phyloP scores from a whole-genome alignment of 2,797 vertebrate species.

The Galago senegalensis region DNA sequence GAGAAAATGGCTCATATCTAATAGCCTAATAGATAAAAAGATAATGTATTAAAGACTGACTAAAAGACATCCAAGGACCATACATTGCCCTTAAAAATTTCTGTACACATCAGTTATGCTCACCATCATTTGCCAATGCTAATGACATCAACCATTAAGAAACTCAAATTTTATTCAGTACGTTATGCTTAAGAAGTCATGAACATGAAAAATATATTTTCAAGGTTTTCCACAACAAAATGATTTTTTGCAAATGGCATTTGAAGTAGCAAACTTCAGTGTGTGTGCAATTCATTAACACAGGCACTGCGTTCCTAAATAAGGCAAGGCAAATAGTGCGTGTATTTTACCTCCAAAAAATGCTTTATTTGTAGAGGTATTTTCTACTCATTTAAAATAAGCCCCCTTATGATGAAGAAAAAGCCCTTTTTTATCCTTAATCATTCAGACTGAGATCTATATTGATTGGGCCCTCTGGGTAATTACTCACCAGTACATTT shows the following conservation, averaged over 20 bases:
- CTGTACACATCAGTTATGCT: neutral
- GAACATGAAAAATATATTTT: neutral
- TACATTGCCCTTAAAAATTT: neutral
- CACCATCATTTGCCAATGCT: neutral
- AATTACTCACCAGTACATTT: neutral
- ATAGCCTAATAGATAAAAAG: neutral
- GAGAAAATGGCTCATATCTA: neutral
- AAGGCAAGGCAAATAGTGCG: neutral
- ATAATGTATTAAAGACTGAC: neutral
- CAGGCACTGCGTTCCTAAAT: neutral
- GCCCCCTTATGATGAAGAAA: neutral
- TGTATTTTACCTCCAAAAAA: neutral
- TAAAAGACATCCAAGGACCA: neutral
- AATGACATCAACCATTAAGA: neutral
- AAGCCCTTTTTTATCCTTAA: neutral
- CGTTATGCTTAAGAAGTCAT: neutral
- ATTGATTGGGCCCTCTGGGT: neutral
- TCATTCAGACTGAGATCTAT: neutral
- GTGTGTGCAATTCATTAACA: constrained; percentile 30
- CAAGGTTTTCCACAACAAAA: neutral
- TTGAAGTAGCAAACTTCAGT: neutral
- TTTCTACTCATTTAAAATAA: constrained; percentile 39
- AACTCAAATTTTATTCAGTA: neutral
- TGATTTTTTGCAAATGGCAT: neutral
- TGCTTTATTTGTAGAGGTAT: neutral